Evolutionary conservation across 2,113 vertebrate genomes (phyloP).

Genomic region (Kobus ellipsiprymnus): DNA sequence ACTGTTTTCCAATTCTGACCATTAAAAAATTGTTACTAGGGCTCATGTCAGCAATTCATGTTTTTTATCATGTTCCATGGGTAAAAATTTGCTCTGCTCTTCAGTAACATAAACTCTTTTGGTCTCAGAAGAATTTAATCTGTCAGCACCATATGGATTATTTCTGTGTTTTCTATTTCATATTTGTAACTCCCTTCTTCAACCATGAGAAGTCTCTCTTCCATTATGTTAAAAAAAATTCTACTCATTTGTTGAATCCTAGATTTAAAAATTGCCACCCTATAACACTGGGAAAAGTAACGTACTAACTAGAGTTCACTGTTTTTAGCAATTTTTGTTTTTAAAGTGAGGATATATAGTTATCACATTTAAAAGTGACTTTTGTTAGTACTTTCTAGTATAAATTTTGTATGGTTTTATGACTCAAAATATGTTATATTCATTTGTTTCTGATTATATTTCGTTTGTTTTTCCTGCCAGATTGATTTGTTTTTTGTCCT

Average conservation of each 20-base stretch:
- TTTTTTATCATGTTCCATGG: neutral
- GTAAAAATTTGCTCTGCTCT: neutral
- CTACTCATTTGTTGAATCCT: neutral
- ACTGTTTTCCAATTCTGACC: neutral
- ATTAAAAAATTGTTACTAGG: neutral
- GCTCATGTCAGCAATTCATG: neutral
- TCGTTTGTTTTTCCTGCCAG: neutral
- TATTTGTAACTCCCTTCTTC: neutral
- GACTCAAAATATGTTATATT: neutral
- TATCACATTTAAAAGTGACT: neutral
- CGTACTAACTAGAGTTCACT: neutral
- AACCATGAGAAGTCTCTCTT: neutral
- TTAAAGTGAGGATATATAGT: neutral
- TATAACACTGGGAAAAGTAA: neutral
- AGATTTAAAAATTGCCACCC: neutral
- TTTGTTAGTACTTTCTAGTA: neutral
- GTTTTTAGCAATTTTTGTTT: neutral
- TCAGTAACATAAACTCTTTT: conserved; percentile 4
- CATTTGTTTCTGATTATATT: neutral
- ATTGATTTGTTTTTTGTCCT: neutral
- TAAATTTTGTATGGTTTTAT: neutral
- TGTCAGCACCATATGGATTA: neutral
- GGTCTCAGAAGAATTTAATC: neutral
- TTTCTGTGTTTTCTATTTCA: neutral
- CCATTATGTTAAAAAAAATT: neutral